These are phyloP conservation scores for Eriocheir sinensis DNA, from an alignment of 1,140 invertebrate species.

Conservation along the genomic window DNA sequence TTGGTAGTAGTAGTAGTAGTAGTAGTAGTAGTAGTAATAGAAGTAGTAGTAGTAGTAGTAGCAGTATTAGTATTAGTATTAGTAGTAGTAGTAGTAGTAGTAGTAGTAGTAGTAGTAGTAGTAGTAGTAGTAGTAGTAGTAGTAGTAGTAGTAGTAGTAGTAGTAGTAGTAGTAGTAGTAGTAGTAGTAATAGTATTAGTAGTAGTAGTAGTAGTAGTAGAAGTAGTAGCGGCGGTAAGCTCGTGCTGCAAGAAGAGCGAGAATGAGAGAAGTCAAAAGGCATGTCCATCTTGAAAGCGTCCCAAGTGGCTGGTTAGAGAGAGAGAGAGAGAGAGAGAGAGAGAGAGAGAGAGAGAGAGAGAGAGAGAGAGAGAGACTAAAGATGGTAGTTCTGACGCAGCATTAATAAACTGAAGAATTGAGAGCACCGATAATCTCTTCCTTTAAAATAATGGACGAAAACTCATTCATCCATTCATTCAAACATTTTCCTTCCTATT, in stretches of 20 bases:
- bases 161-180: not conserved
- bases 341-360: not conserved
- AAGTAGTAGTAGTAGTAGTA: conserved; percentile 9
- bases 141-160: not conserved
- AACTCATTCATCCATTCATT: too few relatives aligned
- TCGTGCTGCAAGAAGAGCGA: too few relatives aligned
- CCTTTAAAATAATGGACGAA: too few relatives aligned
- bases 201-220: not conserved
- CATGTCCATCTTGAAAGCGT: not conserved
- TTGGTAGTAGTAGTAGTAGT: not conserved
- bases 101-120: too few relatives aligned
- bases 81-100: not conserved
- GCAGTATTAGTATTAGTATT: not conserved
- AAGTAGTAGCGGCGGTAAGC: not conserved
- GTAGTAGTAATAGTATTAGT: not conserved
- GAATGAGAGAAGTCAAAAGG: not conserved
- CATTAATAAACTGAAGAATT: too few relatives aligned
- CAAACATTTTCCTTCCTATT: too few relatives aligned
- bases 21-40: not conserved
- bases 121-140: not conserved
- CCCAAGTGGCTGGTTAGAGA: not conserved
- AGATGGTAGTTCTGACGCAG: too few relatives aligned
- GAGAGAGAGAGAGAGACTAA: not conserved
- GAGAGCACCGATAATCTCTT: too few relatives aligned
- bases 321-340: not conserved